Evolutionary conservation across 2,113 vertebrate species (phyloP), one percentile per base, ranked within the genome.

Genomic region (Onychorhynchus coronatus): DNA sequence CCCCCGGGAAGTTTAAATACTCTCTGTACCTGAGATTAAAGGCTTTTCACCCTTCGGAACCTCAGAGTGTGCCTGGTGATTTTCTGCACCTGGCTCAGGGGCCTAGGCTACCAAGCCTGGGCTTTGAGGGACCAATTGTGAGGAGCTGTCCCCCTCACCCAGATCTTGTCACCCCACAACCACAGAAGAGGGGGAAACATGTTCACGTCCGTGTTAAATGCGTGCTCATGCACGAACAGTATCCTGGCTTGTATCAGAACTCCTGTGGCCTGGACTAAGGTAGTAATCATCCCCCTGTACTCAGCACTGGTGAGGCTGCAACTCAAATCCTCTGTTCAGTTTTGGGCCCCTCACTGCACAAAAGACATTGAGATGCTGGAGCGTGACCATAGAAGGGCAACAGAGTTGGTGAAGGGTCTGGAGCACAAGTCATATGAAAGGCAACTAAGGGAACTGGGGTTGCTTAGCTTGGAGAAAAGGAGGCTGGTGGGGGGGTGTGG

Each of bases 321-420:
- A 4, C 37, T 59, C 1, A 0, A 59, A 46, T 30, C 8, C 5
- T 46, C 13, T n/a, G 11, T 14, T 21, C 24, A 39, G 1, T 75
- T 75, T 75, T 75, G 28, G 20, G 13, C 20, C 6, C 3, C 11
- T 74, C 1, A 4, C 3, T 44, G 41, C 41, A 22, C 25, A 39
- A 30, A 46, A 68, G 17, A 30, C 13, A 4, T 5, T 12, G 50
- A 14, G 16, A 16, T 5, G 15, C 70, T 68, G 50, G 27, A 55
- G 21, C 7, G 14, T 42, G 3, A 39, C 39, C 62, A 23, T 18
- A 68, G 39, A 39, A 30, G 3, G 11, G 20, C 39, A 75, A 2
- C 5, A 6, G 10, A n/a, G 11, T 9, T 39, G 39, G 15, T 55
- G 39, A 59, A n/a, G 11, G 3, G 10, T n/a, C 14, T 53, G 23